A percentile compares a stretch with the other conserved stretches of the same genome.
Conservation (phyloP, 1,140 invertebrate species). For the Saxidomus purpurata region DNA sequence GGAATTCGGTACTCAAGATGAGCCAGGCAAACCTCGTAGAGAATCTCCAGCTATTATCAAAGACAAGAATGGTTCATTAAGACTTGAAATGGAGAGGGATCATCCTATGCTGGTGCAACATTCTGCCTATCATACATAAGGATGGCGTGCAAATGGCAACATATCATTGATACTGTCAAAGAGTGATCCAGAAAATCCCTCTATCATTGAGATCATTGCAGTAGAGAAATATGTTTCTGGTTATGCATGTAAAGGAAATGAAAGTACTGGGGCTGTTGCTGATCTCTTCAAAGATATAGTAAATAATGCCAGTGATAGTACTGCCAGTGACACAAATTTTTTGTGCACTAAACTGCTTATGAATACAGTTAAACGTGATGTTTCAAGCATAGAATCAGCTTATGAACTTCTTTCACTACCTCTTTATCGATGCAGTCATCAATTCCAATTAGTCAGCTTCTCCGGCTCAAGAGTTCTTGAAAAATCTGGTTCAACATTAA, state of each 20-base stretch:
- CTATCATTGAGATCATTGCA: no score
- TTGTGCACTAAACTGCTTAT: conserved; percentile 65
- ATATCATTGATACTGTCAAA: conserved; percentile 69
- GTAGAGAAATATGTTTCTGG: no score
- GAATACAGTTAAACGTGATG: conserved; percentile 66
- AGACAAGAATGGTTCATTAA: no score
- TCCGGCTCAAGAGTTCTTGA: conserved; percentile 52
- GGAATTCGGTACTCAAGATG: conserved; percentile 30
- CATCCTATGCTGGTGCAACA: conserved; percentile 48
- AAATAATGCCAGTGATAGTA: not conserved
- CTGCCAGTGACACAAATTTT: conserved; percentile 39
- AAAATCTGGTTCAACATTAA: conserved; percentile 13
- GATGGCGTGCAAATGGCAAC: no score
- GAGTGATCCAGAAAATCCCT: no score
- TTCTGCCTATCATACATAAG: conserved; percentile 64
- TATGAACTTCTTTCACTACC: conserved; percentile 66
- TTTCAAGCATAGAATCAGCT: conserved; percentile 59
- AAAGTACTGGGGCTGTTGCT: no score
- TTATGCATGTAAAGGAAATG: no score
- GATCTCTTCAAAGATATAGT: conserved; percentile 60
- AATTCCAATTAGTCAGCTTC: no score
- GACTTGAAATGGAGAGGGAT: no score
- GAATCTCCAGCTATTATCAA: not conserved
- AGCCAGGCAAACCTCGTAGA: conserved; percentile 40
- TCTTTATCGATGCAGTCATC: no score